Percentiles rank a stretch among this genome's conserved stretches.
These are phyloP conservation scores for Zaprionus inermis DNA, from an alignment of 1,140 invertebrate species.

Conservation along the genomic window DNA sequence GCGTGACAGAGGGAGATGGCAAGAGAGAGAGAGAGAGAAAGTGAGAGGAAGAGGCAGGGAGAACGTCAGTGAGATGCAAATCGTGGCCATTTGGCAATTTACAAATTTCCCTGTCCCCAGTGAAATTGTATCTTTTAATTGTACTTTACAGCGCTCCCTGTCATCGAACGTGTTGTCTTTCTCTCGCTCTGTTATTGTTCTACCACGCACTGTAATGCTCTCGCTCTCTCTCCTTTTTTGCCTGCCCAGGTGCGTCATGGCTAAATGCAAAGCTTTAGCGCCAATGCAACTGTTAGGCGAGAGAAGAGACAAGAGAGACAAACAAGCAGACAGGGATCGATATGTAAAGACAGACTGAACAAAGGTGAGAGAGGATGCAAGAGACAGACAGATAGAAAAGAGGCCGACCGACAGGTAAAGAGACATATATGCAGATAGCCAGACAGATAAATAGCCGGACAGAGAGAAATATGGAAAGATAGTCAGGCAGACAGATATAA, in stretches of 20 bases:
- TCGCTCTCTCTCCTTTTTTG: not conserved
- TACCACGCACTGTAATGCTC: not conserved
- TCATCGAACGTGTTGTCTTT: conserved; percentile 27
- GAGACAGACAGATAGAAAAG: not conserved
- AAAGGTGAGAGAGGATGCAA: no score
- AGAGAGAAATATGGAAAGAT: not conserved
- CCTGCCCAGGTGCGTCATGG: conserved; percentile 34
- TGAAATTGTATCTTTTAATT: conserved; percentile 69
- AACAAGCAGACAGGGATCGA: not conserved
- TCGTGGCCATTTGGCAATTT: conserved; percentile 61
- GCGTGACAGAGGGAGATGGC: not conserved
- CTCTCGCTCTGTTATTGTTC: not conserved
- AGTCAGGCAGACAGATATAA: not conserved
- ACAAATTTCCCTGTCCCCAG: conserved; percentile 50
- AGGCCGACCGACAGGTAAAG: no score
- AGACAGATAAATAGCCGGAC: no score
- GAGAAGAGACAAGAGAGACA: not conserved
- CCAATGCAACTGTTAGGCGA: not conserved
- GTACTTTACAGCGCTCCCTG: conserved; percentile 27
- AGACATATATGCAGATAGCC: no score
- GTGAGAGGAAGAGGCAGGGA: not conserved
- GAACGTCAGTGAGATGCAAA: conserved; percentile 47
- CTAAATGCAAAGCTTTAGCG: not conserved
- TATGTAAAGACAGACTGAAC: not conserved
- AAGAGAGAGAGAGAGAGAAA: not conserved